Percentiles rank a stretch among this genome's conserved stretches.
These are phyloP conservation scores for Folsomia manolachei DNA, from an alignment of 2,888 invertebrate genomes.

Conservation along the genomic window DNA sequence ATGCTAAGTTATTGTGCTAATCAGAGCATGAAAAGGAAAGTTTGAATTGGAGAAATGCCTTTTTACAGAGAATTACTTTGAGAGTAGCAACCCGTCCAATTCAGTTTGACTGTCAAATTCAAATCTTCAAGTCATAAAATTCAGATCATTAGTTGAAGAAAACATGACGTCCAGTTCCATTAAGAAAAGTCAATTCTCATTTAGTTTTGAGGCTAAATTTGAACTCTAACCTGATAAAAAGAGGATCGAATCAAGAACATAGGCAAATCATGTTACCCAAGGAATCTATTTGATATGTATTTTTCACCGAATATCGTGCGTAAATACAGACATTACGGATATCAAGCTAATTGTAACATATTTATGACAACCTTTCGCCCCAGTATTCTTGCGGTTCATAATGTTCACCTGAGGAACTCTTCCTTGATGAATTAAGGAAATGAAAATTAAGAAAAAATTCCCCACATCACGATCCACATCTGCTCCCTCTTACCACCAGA, in stretches of 20 bases:
- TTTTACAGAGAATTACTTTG: too few species aligned
- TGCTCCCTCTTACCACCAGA: too few species aligned
- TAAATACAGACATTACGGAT: neutral
- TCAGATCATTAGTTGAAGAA: constrained; percentile 14
- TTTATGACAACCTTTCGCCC: constrained; percentile 1
- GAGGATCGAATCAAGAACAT: neutral
- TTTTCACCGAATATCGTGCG: neutral
- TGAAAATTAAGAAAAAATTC: neutral
- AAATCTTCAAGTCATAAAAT: constrained; percentile 16
- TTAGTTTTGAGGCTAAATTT: too few species aligned
- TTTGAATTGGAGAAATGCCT: neutral
- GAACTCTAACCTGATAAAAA: too few species aligned
- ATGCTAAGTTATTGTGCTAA: constrained; percentile 18
- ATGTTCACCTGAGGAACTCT: neutral
- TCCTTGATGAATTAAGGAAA: neutral
- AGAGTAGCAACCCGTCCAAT: neutral
- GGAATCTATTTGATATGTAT: too few species aligned
- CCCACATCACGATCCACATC: constrained; percentile 4
- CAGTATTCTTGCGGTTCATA: neutral
- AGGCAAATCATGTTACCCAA: neutral
- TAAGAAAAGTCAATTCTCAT: neutral
- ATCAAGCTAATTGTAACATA: neutral
- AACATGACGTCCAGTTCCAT: neutral
- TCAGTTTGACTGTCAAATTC: neutral
- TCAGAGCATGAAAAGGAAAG: constrained; percentile 19